Percentiles rank a stretch among this genome's conserved stretches.
phyloP scores from a whole-genome alignment of 2,113 vertebrate genomes.

The Petrocephalus microphthalmus region DNA sequence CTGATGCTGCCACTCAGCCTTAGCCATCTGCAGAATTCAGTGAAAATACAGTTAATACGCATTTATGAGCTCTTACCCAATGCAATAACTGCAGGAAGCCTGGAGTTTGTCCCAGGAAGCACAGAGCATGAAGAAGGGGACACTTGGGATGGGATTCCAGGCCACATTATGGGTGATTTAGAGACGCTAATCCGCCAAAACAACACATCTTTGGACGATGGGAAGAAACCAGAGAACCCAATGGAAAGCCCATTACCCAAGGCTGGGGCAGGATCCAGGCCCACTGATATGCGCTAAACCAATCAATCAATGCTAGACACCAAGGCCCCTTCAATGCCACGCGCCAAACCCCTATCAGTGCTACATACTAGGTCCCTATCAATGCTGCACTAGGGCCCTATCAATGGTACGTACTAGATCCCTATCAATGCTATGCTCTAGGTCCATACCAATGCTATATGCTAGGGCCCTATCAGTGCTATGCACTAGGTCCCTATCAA shows the following conservation, averaged over 20 bases:
- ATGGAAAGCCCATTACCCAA: not conserved
- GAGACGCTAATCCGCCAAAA: not conserved
- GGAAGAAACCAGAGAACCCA: not conserved
- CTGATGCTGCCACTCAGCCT: not conserved
- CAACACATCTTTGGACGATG: not conserved
- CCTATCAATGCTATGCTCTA: too few relatives aligned
- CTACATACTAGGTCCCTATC: fast-evolving
- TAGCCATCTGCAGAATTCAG: not conserved
- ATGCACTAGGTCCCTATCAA: too few relatives aligned
- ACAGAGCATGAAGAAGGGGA: not conserved
- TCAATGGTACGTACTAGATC: not conserved
- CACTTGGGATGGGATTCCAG: not conserved
- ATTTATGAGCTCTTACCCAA: not conserved
- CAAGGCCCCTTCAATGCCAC: not conserved
- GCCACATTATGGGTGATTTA: not conserved
- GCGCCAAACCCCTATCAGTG: fast-evolving
- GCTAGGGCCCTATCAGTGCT: too few relatives aligned
- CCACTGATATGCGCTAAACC: not conserved
- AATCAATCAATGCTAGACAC: not conserved
- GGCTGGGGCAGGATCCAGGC: not conserved
- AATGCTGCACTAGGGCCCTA: not conserved
- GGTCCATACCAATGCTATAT: too few relatives aligned
- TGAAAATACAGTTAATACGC: not conserved
- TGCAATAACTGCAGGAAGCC: not conserved
- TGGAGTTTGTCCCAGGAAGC: not conserved